Evolutionary conservation across 2,113 vertebrate species (phyloP).

Genomic region (Bubalus kerabau): DNA sequence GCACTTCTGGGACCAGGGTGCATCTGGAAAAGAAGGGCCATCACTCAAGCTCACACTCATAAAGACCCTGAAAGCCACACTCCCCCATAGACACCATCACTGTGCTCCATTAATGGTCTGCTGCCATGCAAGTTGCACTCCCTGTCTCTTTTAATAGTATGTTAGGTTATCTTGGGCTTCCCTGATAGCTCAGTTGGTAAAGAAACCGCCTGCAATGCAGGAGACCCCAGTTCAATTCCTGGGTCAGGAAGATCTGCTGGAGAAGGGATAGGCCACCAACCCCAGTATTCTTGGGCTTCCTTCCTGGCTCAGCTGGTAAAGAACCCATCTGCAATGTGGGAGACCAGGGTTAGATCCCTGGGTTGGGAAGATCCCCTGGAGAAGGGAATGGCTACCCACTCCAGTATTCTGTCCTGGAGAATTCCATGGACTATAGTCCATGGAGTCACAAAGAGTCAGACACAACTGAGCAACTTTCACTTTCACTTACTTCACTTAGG

Average conservation of each 20-base stretch:
- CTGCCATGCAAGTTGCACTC: neutral
- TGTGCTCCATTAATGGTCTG: neutral
- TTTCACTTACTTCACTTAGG: neutral
- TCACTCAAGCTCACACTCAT: neutral
- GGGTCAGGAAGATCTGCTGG: neutral
- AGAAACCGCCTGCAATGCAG: neutral
- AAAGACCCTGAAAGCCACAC: neutral
- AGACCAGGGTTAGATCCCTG: neutral
- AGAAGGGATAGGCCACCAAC: neutral
- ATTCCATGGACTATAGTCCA: neutral
- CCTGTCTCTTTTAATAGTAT: neutral
- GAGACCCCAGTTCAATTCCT: neutral
- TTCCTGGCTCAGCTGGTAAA: neutral
- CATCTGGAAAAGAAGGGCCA: constrained; percentile 79
- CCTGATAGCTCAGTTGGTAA: neutral
- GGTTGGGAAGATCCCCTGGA: neutral
- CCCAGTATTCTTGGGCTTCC: neutral
- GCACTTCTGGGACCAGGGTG: constrained; percentile 86
- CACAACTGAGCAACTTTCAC: neutral
- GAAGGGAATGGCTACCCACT: neutral
- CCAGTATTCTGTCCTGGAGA: neutral
- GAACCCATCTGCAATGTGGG: neutral
- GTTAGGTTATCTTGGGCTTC: neutral
- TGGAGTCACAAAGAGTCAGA: neutral
- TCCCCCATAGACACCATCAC: rapidly evolving